These are phyloP conservation scores for Drosophila mauritiana DNA, from an alignment of 1,140 invertebrate species.

Conservation along the genomic window DNA sequence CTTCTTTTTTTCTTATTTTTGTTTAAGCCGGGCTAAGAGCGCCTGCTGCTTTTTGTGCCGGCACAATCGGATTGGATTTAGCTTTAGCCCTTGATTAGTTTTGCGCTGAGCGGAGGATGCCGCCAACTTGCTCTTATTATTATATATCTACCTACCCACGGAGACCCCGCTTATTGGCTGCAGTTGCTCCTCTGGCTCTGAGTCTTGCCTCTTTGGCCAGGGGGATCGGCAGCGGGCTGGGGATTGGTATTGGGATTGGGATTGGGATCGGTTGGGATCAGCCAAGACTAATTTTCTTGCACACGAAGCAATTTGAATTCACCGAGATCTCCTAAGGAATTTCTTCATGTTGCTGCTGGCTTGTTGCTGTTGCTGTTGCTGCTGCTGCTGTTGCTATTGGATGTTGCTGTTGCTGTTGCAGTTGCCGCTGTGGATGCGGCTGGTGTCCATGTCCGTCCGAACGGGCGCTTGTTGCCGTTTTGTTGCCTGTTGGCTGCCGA, in stretches of 20 bases:
- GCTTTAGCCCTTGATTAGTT: constrained; percentile 82
- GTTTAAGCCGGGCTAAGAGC: constrained; percentile 39
- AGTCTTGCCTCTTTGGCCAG: constrained; percentile 49
- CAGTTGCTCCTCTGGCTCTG: constrained; percentile 22
- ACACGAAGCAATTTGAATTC: constrained; percentile 84
- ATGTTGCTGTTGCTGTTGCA: constrained; percentile 31
- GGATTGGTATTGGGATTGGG: neutral
- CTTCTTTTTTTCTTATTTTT: constrained; percentile 10
- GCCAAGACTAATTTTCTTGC: constrained; percentile 84
- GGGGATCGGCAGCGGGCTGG: constrained; percentile 2
- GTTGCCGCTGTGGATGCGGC: constrained; percentile 34
- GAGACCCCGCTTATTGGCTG: constrained; percentile 62
- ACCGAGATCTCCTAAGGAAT: constrained; percentile 69
- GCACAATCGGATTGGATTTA: constrained; percentile 82
- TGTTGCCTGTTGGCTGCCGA: constrained; percentile 50
- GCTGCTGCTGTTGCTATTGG: constrained; percentile 15
- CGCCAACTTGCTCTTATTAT: constrained; percentile 78
- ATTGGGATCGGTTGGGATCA: constrained; percentile 33
- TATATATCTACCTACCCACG: constrained; percentile 66
- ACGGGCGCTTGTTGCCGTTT: constrained; percentile 70
- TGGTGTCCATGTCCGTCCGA: constrained; percentile 31
- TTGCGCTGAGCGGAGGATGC: constrained; percentile 66
- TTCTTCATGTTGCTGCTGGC: constrained; percentile 44
- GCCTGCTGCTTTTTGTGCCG: constrained; percentile 64
- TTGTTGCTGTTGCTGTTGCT: constrained; percentile 13